These are phyloP conservation scores for Pedionomus torquatus DNA, from an alignment of 2,113 vertebrate genomes.

Conservation along the genomic window DNA sequence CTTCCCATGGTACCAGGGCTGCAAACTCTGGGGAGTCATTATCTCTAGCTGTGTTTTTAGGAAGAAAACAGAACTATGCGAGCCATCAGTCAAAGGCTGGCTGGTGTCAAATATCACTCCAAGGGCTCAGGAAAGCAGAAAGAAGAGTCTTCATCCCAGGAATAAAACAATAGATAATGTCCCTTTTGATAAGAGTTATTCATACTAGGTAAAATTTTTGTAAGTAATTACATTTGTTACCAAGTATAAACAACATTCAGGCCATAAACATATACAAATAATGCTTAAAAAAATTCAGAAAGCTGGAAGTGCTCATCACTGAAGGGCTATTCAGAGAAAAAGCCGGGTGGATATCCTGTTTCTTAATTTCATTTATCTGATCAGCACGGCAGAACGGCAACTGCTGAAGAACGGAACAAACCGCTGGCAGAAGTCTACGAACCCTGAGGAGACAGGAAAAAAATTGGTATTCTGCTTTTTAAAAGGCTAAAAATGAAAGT, in stretches of 20 bases:
- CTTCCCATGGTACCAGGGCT: fast-evolving
- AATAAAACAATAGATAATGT: not conserved
- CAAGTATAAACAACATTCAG: not conserved
- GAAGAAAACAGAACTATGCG: not conserved
- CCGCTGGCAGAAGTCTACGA: not conserved
- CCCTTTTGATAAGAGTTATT: not conserved
- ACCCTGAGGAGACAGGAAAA: not conserved
- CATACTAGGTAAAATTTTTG: not conserved
- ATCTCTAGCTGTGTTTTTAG: not conserved
- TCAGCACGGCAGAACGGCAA: not conserved
- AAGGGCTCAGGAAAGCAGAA: not conserved
- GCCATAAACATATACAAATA: fast-evolving
- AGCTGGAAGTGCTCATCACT: not conserved
- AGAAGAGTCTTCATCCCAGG: not conserved
- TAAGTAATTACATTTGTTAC: not conserved
- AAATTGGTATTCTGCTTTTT: not conserved
- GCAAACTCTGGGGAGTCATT: not conserved
- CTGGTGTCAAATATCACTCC: not conserved
- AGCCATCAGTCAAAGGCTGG: not conserved
- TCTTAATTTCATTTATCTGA: not conserved
- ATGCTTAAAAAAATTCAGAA: not conserved
- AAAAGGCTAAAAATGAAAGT: not conserved
- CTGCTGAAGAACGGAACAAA: not conserved
- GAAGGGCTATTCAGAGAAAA: not conserved
- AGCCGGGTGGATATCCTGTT: not conserved